Evolutionary conservation across 53 echinoderm and acorn worm species (phyloP).

Genomic region (Luidia sarsii): DNA sequence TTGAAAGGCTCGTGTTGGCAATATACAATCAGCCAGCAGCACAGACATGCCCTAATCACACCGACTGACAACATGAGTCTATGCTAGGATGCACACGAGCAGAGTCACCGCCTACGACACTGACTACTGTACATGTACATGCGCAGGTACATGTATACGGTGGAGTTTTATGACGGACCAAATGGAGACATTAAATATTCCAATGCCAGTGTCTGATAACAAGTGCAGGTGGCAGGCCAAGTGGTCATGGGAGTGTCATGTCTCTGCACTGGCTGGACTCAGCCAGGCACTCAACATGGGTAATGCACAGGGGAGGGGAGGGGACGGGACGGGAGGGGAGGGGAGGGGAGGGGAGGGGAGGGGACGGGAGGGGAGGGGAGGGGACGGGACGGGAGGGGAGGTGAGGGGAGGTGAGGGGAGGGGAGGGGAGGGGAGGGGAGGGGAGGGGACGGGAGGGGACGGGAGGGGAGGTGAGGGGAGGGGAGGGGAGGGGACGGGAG

Average conservation of each 20-base stretch:
- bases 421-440: too few relatives aligned
- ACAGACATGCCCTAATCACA: neutral
- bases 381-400: too few relatives aligned
- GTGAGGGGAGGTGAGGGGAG: too few relatives aligned
- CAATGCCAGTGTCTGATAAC: neutral
- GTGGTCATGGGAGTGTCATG: neutral
- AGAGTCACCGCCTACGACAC: neutral
- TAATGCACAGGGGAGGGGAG: neutral
- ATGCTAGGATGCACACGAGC: neutral
- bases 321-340: too few relatives aligned
- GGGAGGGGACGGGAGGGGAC: too few relatives aligned
- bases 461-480: too few relatives aligned
- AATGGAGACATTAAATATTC: conserved; percentile 38
- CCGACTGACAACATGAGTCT: neutral
- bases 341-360: too few relatives aligned
- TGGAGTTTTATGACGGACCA: too few relatives aligned
- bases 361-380: too few relatives aligned
- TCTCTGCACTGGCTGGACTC: too few relatives aligned
- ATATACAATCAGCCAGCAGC: neutral
- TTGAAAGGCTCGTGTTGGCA: neutral
- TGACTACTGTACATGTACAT: neutral
- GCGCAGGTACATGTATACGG: neutral
- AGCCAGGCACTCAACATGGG: neutral
- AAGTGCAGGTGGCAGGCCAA: conserved; percentile 11
- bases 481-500: too few relatives aligned